A percentile compares a stretch with the other conserved stretches of the same genome.
These are phyloP conservation scores for Mactromeris polynyma DNA, from an alignment of 2,888 invertebrate species.

Conservation along the genomic window DNA sequence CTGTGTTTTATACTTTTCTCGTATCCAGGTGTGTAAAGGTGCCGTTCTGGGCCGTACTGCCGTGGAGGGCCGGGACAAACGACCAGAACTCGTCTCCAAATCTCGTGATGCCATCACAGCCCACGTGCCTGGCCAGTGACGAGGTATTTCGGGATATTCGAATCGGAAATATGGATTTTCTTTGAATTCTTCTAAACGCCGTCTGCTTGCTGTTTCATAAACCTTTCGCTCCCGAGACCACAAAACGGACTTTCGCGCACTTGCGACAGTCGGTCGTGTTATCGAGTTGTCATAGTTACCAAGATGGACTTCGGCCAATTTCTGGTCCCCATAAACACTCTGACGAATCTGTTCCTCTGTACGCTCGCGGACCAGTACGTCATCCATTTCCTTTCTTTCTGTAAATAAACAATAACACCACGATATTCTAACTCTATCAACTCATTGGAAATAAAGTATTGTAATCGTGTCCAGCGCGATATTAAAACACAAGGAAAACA, in stretches of 20 bases:
- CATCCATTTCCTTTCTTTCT: conserved; percentile 13
- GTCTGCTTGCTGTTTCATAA: conserved; percentile 73
- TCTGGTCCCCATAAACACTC: conserved; percentile 66
- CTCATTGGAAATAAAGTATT: no score
- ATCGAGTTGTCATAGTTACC: conserved; percentile 72
- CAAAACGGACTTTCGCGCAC: conserved; percentile 76
- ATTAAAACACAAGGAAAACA: no score
- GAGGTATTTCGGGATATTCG: conserved; percentile 76
- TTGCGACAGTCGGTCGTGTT: conserved; percentile 76
- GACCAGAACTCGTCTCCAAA: conserved; percentile 69
- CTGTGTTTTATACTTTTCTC: conserved; percentile 48
- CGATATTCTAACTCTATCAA: no score
- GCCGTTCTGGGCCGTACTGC: conserved; percentile 53
- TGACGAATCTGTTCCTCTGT: conserved; percentile 68
- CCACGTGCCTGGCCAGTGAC: conserved; percentile 82
- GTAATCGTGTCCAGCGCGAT: no score
- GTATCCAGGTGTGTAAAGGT: conserved; percentile 46
- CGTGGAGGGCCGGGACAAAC: conserved; percentile 74
- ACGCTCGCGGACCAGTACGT: conserved; percentile 28
- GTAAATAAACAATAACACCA: background rate
- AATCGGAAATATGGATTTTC: conserved; percentile 72
- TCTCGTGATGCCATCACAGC: conserved; percentile 68
- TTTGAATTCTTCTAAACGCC: conserved; percentile 71
- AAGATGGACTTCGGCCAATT: conserved; percentile 58
- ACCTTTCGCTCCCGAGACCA: conserved; percentile 79